Conservation (phyloP, 2,797 vertebrate genomes). For the Gallirallus australis region DNA sequence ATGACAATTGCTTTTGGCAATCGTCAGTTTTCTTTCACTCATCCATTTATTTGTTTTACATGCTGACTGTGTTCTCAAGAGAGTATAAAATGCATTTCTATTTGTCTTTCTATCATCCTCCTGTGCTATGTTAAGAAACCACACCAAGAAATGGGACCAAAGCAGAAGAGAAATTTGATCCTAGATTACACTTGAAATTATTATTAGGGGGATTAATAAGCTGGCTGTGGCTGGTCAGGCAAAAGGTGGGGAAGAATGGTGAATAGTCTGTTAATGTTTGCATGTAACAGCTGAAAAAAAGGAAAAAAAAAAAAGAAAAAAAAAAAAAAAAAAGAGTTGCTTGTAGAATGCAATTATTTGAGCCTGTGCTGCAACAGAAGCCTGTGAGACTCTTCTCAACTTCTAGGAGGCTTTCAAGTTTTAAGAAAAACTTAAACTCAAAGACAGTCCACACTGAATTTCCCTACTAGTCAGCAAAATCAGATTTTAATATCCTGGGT, state of each 20-base stretch:
- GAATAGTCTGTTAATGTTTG: not conserved
- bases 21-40: slow-evolving; percentile 8
- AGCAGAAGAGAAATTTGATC: not conserved
- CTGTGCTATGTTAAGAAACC: not conserved
- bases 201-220: not conserved
- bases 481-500: not conserved
- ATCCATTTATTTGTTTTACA: slow-evolving; percentile 6
- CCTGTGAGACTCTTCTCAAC: not conserved
- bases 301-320: no score
- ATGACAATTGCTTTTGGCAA: slow-evolving; percentile 11
- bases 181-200: not conserved
- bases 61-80: not conserved
- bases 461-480: not conserved
- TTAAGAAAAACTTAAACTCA: not conserved
- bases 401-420: not conserved
- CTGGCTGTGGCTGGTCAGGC: not conserved
- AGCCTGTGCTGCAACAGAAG: not conserved
- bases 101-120: not conserved
- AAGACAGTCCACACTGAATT: not conserved
- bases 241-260: not conserved
- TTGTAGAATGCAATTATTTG: not conserved
- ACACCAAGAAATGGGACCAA: not conserved
- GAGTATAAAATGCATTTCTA: not conserved
- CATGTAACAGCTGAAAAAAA: not conserved
- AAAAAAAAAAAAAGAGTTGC: not conserved